These are phyloP conservation scores for Parthenolecanium corni DNA, from an alignment of 2,888 invertebrate genomes.

Conservation along the genomic window DNA sequence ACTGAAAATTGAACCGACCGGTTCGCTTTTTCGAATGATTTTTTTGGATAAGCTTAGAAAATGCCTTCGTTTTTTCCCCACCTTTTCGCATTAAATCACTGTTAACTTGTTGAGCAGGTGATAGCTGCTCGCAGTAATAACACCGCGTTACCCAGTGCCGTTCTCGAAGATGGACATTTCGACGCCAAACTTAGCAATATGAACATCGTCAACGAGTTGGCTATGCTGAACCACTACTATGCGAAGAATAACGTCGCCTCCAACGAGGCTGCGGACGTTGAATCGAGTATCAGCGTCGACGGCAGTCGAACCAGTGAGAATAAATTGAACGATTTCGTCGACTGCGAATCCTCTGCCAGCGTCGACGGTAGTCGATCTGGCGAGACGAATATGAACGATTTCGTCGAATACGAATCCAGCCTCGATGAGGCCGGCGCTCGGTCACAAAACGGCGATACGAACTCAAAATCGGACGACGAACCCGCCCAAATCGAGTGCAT, in stretches of 20 bases:
- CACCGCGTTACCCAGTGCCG: background rate
- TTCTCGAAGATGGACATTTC: background rate
- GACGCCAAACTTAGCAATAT: constrained; percentile 16
- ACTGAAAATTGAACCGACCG: too few relatives aligned
- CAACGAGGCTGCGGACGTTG: constrained; percentile 6
- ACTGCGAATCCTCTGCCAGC: constrained; percentile 14
- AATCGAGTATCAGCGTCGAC: constrained; percentile 19
- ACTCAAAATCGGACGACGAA: background rate
- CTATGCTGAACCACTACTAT: constrained; percentile 18
- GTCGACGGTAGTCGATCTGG: constrained; percentile 10
- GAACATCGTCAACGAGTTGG: constrained; percentile 21
- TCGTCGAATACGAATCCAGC: constrained; percentile 14
- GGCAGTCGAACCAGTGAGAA: constrained; percentile 22
- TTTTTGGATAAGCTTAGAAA: too few relatives aligned
- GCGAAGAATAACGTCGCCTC: constrained; percentile 13
- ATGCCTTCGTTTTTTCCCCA: background rate
- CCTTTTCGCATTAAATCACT: background rate
- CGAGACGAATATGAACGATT: constrained; percentile 12
- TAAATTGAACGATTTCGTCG: constrained; percentile 20
- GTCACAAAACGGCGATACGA: background rate
- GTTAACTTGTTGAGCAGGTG: background rate
- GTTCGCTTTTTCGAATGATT: too few relatives aligned
- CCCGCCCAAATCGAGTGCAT: background rate
- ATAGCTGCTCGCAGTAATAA: constrained; percentile 3
- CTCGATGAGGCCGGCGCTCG: background rate